Percentiles rank a stretch among this genome's conserved stretches.
phyloP scores from a whole-genome alignment of 2,113 vertebrate genomes.

The Campylomormyrus numenius region DNA sequence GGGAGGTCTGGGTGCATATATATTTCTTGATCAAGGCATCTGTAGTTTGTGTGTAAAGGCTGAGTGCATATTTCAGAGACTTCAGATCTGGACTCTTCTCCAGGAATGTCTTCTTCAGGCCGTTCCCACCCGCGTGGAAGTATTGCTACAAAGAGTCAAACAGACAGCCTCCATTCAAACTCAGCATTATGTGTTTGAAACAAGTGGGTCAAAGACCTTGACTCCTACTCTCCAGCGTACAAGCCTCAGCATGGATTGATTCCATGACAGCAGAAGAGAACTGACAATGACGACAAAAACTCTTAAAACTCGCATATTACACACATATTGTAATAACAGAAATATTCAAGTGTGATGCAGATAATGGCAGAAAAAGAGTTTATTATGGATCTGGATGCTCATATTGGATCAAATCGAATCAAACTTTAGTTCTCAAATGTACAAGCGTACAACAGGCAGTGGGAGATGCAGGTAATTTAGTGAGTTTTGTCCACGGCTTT shows the following conservation, averaged over 20 bases:
- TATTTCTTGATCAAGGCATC: constrained; percentile 97
- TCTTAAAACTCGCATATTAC: neutral
- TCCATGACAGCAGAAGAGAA: neutral
- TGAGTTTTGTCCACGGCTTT: neutral
- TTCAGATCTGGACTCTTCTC: constrained; percentile 92
- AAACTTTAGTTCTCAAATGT: neutral
- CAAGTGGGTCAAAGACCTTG: neutral
- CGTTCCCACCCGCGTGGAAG: constrained; percentile 95
- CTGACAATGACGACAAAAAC: neutral
- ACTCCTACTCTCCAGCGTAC: neutral
- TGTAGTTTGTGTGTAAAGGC: constrained; percentile 95
- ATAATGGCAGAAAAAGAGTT: neutral
- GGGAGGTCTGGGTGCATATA: constrained; percentile 87
- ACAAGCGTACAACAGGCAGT: neutral
- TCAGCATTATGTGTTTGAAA: neutral
- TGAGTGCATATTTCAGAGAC: constrained; percentile 89
- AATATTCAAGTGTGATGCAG: neutral
- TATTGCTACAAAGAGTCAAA: constrained; percentile 74
- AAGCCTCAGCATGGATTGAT: neutral
- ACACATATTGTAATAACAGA: neutral
- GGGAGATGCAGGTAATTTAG: neutral
- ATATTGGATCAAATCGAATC: neutral
- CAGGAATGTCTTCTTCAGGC: constrained; percentile 92
- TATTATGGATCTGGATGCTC: neutral
- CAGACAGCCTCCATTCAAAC: neutral